These are phyloP conservation scores for Hyperoplus immaculatus DNA, from an alignment of 2,797 vertebrate species.

Conservation along the genomic window DNA sequence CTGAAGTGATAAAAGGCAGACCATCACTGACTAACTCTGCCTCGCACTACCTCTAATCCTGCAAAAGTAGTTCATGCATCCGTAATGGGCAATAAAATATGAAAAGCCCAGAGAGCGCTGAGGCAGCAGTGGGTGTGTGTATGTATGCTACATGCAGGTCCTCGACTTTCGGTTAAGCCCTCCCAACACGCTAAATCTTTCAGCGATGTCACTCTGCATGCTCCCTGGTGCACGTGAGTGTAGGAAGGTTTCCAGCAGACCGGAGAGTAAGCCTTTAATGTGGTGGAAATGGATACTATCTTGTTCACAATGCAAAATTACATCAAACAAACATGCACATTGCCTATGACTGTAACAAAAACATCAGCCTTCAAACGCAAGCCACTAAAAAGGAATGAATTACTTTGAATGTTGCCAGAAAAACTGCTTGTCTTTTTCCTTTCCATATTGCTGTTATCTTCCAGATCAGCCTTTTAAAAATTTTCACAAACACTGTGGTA, in stretches of 20 bases:
- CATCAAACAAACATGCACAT: conserved; percentile 51
- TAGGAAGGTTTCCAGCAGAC: conserved; percentile 57
- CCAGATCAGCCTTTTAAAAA: conserved; percentile 16
- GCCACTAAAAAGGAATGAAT: conserved; percentile 27
- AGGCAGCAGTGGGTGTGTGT: conserved; percentile 51
- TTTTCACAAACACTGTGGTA: conserved; percentile 18
- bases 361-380: conserved; percentile 38
- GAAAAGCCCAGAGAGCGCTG: conserved; percentile 65
- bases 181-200: conserved; percentile 63
- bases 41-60: conserved; percentile 59
- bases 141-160: conserved; percentile 19
- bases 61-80: conserved; percentile 71
- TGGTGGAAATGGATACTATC: conserved; percentile 60
- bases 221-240: conserved; percentile 45
- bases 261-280: conserved; percentile 59
- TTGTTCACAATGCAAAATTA: conserved; percentile 59
- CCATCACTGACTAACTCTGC: conserved; percentile 24
- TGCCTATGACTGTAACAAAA: conserved; percentile 14
- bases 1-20: conserved; percentile 47
- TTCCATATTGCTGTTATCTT: conserved; percentile 11
- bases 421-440: conserved; percentile 15
- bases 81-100: conserved; percentile 75
- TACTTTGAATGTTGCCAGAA: conserved; percentile 6
- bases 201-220: conserved; percentile 49
- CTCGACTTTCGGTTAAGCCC: conserved; percentile 56